Percentiles rank a stretch among this genome's conserved stretches.
Conservation (phyloP, 2,113 vertebrate genomes). For the Nymphicus hollandicus region DNA sequence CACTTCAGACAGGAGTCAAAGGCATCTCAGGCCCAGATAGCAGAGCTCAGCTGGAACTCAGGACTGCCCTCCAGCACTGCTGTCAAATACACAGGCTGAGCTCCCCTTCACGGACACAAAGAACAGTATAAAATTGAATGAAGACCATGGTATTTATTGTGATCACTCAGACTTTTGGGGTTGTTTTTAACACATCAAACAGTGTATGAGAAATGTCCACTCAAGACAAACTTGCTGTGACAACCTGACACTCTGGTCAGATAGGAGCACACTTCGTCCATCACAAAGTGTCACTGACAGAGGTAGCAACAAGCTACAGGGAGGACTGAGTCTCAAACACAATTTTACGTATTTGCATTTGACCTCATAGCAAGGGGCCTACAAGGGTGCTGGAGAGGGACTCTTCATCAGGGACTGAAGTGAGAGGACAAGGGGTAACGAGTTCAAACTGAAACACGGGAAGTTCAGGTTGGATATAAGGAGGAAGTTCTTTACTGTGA, state of each 20-base stretch:
- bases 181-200: background rate
- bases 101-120: background rate
- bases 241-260: background rate
- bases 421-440: background rate
- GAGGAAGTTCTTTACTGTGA: background rate
- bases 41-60: background rate
- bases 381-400: background rate
- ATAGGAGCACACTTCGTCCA: background rate
- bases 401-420: background rate
- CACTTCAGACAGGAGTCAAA: background rate
- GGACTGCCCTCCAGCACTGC: background rate
- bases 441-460: background rate
- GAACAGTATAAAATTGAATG: background rate
- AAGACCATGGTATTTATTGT: background rate
- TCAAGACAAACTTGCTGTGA: background rate
- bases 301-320: fast-evolving
- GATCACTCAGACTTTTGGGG: background rate
- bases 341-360: background rate
- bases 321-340: background rate
- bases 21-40: background rate
- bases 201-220: background rate
- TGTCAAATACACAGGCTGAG: background rate
- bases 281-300: background rate
- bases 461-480: background rate
- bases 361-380: background rate